These are phyloP conservation scores for Aproaerema taeniolella DNA, from an alignment of 2,888 invertebrate genomes.

Conservation along the genomic window DNA sequence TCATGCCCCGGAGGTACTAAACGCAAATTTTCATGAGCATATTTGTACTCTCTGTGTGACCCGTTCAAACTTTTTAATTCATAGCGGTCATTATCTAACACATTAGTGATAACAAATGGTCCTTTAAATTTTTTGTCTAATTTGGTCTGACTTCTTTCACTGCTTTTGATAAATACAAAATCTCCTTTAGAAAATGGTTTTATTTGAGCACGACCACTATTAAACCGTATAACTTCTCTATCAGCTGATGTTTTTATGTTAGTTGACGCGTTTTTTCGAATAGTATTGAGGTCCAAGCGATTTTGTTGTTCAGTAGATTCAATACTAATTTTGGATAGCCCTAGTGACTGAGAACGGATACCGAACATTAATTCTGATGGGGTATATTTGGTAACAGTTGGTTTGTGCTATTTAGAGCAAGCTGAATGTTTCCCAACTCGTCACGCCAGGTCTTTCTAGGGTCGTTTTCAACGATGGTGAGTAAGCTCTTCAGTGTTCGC, in stretches of 20 bases:
- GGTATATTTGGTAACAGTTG: constrained; percentile 17
- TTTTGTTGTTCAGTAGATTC: background rate
- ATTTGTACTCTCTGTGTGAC: background rate
- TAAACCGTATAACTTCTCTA: background rate
- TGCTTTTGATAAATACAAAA: constrained; percentile 4
- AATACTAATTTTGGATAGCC: constrained; percentile 6
- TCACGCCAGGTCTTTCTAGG: constrained; percentile 22
- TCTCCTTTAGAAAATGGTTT: constrained; percentile 1
- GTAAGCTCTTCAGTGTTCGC: constrained; percentile 20
- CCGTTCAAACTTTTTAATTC: constrained; percentile 2
- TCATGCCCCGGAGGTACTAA: constrained; percentile 2
- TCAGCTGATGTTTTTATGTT: constrained; percentile 1
- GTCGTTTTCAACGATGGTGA: constrained; percentile 21
- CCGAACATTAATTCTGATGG: constrained; percentile 22
- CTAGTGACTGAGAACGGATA: constrained; percentile 14
- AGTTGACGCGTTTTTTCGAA: background rate
- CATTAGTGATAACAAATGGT: background rate
- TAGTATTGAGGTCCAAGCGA: constrained; percentile 1
- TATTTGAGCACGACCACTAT: background rate
- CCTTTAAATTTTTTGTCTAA: constrained; percentile 2
- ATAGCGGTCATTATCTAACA: constrained; percentile 2
- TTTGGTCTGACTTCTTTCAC: constrained; percentile 2
- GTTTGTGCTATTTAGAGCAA: constrained; percentile 21
- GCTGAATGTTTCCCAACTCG: constrained; percentile 22
- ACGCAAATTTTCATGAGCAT: constrained; percentile 8